A percentile compares a stretch with the other conserved stretches of the same genome.
phyloP scores from a whole-genome alignment of 64 coral and sea anemone species.

The Stichodactyla mertensii region DNA sequence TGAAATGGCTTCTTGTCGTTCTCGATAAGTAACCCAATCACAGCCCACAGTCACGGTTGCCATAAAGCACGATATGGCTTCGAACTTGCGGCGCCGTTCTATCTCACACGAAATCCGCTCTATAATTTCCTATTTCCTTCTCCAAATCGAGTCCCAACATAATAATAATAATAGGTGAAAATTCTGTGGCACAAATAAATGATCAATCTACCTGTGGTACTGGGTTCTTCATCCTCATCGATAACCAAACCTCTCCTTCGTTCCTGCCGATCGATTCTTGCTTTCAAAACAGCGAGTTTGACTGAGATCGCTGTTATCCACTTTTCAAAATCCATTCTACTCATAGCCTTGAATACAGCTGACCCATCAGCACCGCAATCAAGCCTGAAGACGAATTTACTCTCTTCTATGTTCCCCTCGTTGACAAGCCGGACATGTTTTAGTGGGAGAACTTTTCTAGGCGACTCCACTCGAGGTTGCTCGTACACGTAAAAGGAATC shows the following conservation, averaged over 20 bases:
- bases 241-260: conserved; percentile 13
- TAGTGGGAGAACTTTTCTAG: conserved; percentile 48
- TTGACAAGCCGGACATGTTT: conserved; percentile 48
- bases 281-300: conserved; percentile 63
- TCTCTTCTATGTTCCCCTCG: conserved; percentile 32
- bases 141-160: no score
- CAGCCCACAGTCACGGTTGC: no score
- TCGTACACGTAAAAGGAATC: conserved; percentile 62
- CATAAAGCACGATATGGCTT: no score
- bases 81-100: no score
- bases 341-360: conserved; percentile 51
- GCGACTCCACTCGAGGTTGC: conserved; percentile 20
- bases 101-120: no score
- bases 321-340: conserved; percentile 76
- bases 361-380: conserved; percentile 38
- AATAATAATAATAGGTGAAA: no score
- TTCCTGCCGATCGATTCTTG: conserved; percentile 48
- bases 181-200: not conserved
- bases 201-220: not conserved
- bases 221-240: conserved; percentile 8
- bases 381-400: conserved; percentile 58
- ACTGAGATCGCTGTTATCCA: conserved; percentile 82
- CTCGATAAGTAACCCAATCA: no score
- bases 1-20: no score
- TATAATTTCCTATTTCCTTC: no score